Evolutionary conservation across 37 sponge, comb jelly and placozoan species (phyloP).

Genomic region (Ephydatia muelleri): DNA sequence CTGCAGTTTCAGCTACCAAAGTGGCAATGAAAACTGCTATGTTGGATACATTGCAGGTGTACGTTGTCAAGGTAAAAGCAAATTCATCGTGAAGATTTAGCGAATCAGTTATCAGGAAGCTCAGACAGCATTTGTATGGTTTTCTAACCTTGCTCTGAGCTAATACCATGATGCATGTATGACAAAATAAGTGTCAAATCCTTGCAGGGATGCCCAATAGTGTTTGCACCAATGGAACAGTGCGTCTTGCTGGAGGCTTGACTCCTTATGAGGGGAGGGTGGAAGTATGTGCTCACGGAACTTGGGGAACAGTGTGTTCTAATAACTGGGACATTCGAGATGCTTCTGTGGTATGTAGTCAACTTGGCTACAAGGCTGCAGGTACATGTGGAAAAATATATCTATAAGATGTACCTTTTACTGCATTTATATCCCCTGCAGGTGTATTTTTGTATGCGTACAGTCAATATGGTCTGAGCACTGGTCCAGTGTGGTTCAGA

Average conservation of each 20-base stretch:
- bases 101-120: too few species aligned
- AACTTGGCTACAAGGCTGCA: neutral
- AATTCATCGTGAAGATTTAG: neutral
- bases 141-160: too few species aligned
- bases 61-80: neutral
- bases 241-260: constrained; percentile 21
- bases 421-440: neutral
- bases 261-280: constrained; percentile 30
- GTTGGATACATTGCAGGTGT: neutral
- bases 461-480: neutral
- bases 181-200: too few species aligned
- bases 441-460: neutral
- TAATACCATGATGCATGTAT: too few species aligned
- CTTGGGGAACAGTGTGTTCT: constrained; percentile 43
- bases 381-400: neutral
- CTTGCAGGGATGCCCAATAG: neutral
- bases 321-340: constrained; percentile 24
- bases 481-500: neutral
- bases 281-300: constrained; percentile 38
- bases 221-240: neutral
- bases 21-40: neutral
- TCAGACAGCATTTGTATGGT: too few species aligned
- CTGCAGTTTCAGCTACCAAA: neutral
- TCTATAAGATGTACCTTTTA: neutral
- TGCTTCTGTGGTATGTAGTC: constrained; percentile 8